phyloP scores from a whole-genome alignment of 2,888 invertebrate species.

The Lomographa bimaculata region DNA sequence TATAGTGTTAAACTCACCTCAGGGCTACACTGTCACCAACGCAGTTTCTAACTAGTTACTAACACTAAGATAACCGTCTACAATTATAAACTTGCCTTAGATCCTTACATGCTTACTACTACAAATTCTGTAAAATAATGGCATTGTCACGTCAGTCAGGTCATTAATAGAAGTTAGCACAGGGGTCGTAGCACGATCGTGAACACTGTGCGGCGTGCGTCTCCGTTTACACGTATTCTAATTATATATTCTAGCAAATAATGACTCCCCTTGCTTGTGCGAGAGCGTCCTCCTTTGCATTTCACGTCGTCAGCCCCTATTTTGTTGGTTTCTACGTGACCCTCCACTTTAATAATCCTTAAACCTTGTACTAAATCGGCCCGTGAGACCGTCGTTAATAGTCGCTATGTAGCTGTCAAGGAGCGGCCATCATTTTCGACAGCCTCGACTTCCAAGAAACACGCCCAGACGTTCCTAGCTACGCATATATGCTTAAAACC shows the following conservation, averaged over 20 bases:
- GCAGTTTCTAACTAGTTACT: too few relatives aligned
- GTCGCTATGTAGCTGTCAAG: constrained; percentile 65
- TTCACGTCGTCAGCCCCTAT: constrained; percentile 70
- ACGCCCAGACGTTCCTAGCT: constrained; percentile 53
- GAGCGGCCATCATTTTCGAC: constrained; percentile 64
- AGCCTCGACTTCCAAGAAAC: constrained; percentile 48
- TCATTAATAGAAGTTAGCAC: constrained; percentile 51
- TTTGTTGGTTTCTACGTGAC: constrained; percentile 53
- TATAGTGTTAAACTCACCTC: neutral
- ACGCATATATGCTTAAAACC: too few relatives aligned
- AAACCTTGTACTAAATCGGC: constrained; percentile 56
- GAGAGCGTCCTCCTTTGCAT: constrained; percentile 81
- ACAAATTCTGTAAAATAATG: constrained; percentile 35
- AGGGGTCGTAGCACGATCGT: constrained; percentile 57
- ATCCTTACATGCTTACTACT: too few relatives aligned
- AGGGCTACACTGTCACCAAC: constrained; percentile 1
- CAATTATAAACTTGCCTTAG: too few relatives aligned
- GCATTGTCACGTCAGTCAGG: constrained; percentile 58
- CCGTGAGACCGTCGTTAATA: constrained; percentile 66
- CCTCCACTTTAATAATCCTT: constrained; percentile 49
- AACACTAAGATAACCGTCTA: too few relatives aligned
- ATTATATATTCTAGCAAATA: constrained; percentile 43
- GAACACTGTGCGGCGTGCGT: constrained; percentile 57
- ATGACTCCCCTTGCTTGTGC: constrained; percentile 76
- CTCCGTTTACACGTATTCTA: constrained; percentile 38